These are phyloP conservation scores for Rhopalosiphum maidis DNA, from an alignment of 1,140 invertebrate species.

Conservation along the genomic window DNA sequence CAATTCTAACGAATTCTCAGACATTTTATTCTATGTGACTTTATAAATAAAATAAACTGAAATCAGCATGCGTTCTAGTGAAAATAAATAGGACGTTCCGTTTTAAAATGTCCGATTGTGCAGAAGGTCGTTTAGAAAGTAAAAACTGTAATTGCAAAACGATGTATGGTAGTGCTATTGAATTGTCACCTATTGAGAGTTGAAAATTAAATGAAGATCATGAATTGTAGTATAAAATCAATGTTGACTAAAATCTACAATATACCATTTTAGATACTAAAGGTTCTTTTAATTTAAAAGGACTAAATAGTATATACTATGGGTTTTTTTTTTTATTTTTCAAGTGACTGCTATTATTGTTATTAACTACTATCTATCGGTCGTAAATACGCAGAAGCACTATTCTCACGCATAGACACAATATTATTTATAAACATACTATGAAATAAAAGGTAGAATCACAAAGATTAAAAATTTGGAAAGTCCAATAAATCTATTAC, in stretches of 20 bases:
- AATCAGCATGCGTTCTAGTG: neutral
- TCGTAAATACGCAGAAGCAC: too few species aligned
- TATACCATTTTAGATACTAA: neutral
- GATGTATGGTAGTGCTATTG: neutral
- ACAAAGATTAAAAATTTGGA: too few species aligned
- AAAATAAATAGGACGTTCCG: neutral
- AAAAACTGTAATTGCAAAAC: neutral
- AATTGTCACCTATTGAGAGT: neutral
- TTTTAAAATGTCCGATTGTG: neutral
- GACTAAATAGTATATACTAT: neutral
- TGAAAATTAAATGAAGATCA: neutral
- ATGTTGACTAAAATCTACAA: neutral
- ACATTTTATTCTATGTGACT: too few species aligned
- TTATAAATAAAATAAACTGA: neutral
- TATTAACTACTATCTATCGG: neutral
- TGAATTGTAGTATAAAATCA: neutral
- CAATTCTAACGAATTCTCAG: neutral
- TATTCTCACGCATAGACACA: too few species aligned
- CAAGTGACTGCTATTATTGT: neutral
- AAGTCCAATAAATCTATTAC: too few species aligned
- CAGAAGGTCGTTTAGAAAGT: neutral
- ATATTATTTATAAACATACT: too few species aligned
- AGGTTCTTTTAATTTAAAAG: neutral
- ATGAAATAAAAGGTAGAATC: too few species aligned
- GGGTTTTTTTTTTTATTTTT: neutral